phyloP scores from a whole-genome alignment of 1,140 invertebrate species.

The Ips typographus region DNA sequence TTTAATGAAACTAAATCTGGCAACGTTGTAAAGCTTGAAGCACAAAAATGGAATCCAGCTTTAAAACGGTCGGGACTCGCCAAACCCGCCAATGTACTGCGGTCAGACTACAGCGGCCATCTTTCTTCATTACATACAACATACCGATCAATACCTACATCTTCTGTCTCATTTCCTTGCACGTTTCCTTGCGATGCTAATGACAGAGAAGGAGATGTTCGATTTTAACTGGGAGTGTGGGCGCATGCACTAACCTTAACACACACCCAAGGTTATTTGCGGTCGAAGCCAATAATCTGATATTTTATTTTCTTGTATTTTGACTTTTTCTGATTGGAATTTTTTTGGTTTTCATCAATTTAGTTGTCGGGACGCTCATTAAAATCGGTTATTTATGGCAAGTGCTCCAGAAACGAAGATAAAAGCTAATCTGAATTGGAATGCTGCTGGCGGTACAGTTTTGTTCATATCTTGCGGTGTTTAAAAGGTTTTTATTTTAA shows the following conservation, averaged over 20 bases:
- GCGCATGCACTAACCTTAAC: constrained; percentile 19
- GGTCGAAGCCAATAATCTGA: constrained; percentile 28
- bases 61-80: constrained; percentile 31
- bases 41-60: not conserved
- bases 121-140: constrained; percentile 38
- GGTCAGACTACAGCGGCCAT: constrained; percentile 46
- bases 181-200: no score
- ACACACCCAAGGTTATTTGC: constrained; percentile 33
- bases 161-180: not conserved
- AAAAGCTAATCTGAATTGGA: constrained; percentile 9
- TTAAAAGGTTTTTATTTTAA: no score
- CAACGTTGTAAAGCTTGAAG: no score
- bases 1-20: no score
- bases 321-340: constrained; percentile 26
- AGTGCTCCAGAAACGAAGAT: constrained; percentile 21
- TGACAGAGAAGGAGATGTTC: not conserved
- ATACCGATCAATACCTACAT: constrained; percentile 17
- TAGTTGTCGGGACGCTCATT: constrained; percentile 26
- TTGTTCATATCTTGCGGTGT: not conserved
- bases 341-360: constrained; percentile 25
- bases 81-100: constrained; percentile 23
- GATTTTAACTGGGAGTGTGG: constrained; percentile 10
- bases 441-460: not conserved
- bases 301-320: constrained; percentile 28
- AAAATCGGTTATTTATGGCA: constrained; percentile 24